Percentiles rank a stretch among this genome's conserved stretches.
phyloP scores from a whole-genome alignment of 2,113 vertebrate species.

The Caretta caretta region DNA sequence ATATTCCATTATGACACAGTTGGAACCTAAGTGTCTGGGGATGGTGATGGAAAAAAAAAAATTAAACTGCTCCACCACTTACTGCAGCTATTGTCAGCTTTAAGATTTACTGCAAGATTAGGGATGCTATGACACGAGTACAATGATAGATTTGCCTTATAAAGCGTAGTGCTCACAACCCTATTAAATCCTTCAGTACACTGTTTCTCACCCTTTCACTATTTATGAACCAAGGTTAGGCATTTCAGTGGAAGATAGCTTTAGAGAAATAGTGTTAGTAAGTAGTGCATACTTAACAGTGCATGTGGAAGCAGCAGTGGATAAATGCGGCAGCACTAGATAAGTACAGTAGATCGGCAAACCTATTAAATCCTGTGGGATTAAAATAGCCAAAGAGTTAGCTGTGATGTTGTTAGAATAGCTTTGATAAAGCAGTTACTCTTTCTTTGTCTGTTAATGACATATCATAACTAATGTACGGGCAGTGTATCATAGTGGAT shows the following conservation, averaged over 20 bases:
- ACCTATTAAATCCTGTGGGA: slow-evolving; percentile 21
- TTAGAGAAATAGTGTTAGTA: background rate
- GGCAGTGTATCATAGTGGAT: background rate
- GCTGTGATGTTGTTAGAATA: slow-evolving; percentile 39
- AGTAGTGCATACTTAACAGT: background rate
- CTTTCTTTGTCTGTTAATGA: slow-evolving; percentile 2
- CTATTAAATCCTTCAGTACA: background rate
- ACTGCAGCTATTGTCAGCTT: background rate
- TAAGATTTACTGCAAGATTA: background rate
- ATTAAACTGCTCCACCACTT: background rate
- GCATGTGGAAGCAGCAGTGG: background rate
- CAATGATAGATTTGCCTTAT: background rate
- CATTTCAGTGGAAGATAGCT: background rate
- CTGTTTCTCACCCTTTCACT: background rate
- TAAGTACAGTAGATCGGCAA: slow-evolving; percentile 11
- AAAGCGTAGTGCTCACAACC: background rate
- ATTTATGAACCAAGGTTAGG: background rate
- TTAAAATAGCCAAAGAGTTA: slow-evolving; percentile 42
- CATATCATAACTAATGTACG: background rate
- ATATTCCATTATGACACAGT: background rate
- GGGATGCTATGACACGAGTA: background rate
- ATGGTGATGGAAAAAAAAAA: background rate
- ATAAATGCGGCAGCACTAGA: background rate
- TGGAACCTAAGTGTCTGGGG: background rate
- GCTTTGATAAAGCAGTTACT: slow-evolving; percentile 10